phyloP scores from a whole-genome alignment of 2,888 invertebrate species.

The Tenthredo distinguenda region DNA sequence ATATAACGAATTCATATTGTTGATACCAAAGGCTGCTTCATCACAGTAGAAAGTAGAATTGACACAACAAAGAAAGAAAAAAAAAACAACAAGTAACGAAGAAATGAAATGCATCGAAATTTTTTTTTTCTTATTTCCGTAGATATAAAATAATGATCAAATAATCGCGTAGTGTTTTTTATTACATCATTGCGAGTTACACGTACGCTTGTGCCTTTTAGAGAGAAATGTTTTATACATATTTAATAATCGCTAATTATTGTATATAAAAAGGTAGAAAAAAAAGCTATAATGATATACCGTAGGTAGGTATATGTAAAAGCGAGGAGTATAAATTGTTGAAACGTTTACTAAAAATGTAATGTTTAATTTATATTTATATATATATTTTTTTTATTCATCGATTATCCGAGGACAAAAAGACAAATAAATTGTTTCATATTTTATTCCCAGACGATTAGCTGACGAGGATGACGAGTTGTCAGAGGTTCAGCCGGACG shows the following conservation, averaged over 20 bases:
- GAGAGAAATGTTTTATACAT: no score
- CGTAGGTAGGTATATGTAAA: neutral
- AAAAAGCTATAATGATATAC: neutral
- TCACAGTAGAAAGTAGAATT: slow-evolving; percentile 13
- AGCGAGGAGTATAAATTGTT: no score
- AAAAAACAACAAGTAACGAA: neutral
- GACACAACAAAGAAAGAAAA: neutral
- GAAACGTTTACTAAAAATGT: no score
- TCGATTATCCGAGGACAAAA: no score
- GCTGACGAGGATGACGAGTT: slow-evolving; percentile 97
- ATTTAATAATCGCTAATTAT: neutral
- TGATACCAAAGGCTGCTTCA: neutral
- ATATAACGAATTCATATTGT: neutral
- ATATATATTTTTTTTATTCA: no score
- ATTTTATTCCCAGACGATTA: slow-evolving; percentile 82
- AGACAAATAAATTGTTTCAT: neutral
- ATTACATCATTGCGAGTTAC: no score
- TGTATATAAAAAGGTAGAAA: neutral
- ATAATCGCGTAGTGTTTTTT: no score
- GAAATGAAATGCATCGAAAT: neutral
- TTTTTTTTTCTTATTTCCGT: no score
- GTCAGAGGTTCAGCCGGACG: slow-evolving; percentile 97
- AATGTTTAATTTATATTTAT: neutral
- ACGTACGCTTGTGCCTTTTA: no score
- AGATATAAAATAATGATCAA: no score